These are phyloP conservation scores for Tichodroma muraria DNA, from an alignment of 2,113 vertebrate genomes.

Conservation along the genomic window DNA sequence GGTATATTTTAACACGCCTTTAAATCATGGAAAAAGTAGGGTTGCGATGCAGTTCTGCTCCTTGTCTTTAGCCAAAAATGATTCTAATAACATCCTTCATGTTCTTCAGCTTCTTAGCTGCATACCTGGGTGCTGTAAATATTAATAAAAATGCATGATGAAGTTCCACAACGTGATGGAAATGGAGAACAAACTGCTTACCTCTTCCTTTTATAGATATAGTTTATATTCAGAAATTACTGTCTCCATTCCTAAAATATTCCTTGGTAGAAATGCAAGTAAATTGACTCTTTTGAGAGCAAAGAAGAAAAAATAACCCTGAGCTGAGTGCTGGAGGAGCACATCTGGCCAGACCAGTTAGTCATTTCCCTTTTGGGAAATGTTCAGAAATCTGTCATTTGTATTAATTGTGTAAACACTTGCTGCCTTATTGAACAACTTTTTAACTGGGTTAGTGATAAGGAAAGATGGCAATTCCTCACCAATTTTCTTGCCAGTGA, in stretches of 20 bases:
- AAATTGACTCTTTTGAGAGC: background rate
- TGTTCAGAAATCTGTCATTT: background rate
- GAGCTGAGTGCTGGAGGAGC: background rate
- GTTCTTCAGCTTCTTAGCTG: background rate
- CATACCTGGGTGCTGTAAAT: background rate
- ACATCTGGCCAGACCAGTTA: background rate
- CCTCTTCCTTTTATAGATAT: background rate
- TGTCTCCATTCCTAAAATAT: background rate
- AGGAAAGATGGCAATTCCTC: background rate
- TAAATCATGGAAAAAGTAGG: slow-evolving; percentile 3
- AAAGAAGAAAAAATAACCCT: background rate
- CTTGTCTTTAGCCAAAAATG: background rate
- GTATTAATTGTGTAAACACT: background rate
- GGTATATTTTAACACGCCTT: background rate
- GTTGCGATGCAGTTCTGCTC: background rate
- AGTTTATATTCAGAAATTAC: background rate
- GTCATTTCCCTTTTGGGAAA: background rate
- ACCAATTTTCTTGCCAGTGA: background rate
- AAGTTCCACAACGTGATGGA: background rate
- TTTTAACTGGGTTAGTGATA: background rate
- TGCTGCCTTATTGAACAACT: background rate
- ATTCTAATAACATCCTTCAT: background rate
- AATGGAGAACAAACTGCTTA: background rate
- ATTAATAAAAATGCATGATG: background rate
- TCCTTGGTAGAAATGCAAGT: background rate